Evolutionary conservation across 2,113 vertebrate species (phyloP).

Genomic region (Plecotus auritus): DNA sequence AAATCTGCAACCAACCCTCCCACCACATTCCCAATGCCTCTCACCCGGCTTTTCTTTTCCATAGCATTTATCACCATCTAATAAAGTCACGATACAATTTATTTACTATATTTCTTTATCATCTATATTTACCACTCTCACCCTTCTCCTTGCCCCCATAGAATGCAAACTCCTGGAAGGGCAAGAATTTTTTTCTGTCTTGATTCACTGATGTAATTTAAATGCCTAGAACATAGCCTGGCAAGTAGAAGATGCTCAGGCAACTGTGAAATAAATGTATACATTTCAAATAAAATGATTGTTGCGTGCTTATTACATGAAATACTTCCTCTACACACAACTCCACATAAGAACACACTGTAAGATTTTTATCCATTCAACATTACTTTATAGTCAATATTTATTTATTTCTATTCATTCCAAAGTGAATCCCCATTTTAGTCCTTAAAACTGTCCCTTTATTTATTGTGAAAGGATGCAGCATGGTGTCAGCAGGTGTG

Average conservation of each 20-base stretch:
- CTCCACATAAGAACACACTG: background rate
- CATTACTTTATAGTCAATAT: background rate
- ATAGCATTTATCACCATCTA: background rate
- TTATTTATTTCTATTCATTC: background rate
- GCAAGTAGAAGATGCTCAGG: background rate
- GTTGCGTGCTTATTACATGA: background rate
- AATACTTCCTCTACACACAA: background rate
- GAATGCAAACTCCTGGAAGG: background rate
- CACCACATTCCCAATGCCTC: background rate
- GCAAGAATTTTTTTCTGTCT: background rate
- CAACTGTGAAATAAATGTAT: background rate
- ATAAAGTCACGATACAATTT: background rate
- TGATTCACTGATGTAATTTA: background rate
- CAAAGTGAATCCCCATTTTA: background rate
- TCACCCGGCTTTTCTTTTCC: background rate
- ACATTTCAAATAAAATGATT: background rate
- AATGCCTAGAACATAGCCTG: background rate
- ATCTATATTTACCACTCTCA: background rate
- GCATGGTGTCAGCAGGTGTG: background rate
- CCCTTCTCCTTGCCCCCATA: too few relatives aligned
- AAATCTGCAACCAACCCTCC: background rate
- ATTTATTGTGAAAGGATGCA: background rate
- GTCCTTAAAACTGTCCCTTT: background rate
- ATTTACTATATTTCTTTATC: background rate
- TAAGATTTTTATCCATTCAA: background rate